Conservation (phyloP, 2,113 vertebrate species). For the Lepidothrix coronata region DNA sequence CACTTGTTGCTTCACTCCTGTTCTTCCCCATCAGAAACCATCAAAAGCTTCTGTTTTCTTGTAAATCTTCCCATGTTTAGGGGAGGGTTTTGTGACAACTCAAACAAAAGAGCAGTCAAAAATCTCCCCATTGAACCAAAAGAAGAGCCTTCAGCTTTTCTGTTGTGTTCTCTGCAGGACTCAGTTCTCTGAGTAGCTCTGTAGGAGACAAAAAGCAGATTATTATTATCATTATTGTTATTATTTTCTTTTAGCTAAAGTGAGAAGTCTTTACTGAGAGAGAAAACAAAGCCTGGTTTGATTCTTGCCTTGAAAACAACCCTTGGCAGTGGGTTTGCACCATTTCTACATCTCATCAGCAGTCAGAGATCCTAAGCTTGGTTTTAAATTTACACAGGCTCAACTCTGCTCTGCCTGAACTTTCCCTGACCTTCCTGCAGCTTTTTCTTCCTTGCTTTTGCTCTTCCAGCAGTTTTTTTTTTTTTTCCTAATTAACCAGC, state of each 20-base stretch:
- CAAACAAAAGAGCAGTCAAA: background rate
- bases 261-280: background rate
- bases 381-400: background rate
- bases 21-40: background rate
- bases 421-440: background rate
- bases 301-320: background rate
- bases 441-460: background rate
- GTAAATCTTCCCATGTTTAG: background rate
- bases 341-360: fast-evolving
- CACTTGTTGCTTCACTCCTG: background rate
- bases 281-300: background rate
- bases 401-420: background rate
- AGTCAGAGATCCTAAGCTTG: fast-evolving
- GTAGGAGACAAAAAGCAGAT: background rate
- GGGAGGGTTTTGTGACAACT: background rate
- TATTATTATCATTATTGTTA: background rate
- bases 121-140: background rate
- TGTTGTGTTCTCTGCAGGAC: background rate
- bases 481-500: background rate
- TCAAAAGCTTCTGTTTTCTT: background rate
- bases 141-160: background rate
- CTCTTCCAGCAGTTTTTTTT: background rate
- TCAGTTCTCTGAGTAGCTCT: fast-evolving
- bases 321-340: background rate
- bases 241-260: background rate